Evolutionary conservation across 2,888 invertebrate species (phyloP), one percentile per base, ranked within the genome.

Genomic region (Tachystola acroxantha): DNA sequence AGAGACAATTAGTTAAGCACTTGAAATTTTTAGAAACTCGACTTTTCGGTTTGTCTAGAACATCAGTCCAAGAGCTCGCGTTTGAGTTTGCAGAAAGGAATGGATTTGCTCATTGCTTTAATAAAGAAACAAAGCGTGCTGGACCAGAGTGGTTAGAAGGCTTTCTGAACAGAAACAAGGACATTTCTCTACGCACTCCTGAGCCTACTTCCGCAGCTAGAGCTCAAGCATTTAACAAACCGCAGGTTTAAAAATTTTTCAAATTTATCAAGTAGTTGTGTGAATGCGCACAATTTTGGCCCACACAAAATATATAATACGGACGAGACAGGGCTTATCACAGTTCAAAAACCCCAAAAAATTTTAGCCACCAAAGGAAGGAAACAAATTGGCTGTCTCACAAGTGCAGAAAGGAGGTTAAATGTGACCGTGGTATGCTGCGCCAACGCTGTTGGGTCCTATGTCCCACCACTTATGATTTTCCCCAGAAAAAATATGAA

Each of bases 81-180:
- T 40, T 25, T 32, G 35, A 37, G 20, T 20, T 41, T n/a, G 41
- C 41, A 1, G 33, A 35, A 37, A 34, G 27, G 11, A 40, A 40
- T 40, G 36, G 33, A 2, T 11, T 40, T 4, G 22, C 7, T 7
- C 36, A 40, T 14, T 13, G 3, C 1, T 40, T 40, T 36, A 35
- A 32, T 12, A 22, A 30, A 26, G 42, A 42, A 14, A 34, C 36
- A 1, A 16, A 37, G 25, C 32, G 25, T 4, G 42, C 42, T 24
- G 42, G 42, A 10, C 39, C 29, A 37, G 24, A 36, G 2, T 9
- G 7, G 9, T 7, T 9, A 2, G 2, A 3, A 7, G 9, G 6
- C 7, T 7, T 7, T 9, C 4, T 2, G 7, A 22, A 22, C 4
- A 4, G 9, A 7, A 4, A 22, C 22, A 4, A 4, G 9, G 9